Conservation (phyloP, 2,113 vertebrate genomes). For the Pseudolaguvia tuberculata region DNA sequence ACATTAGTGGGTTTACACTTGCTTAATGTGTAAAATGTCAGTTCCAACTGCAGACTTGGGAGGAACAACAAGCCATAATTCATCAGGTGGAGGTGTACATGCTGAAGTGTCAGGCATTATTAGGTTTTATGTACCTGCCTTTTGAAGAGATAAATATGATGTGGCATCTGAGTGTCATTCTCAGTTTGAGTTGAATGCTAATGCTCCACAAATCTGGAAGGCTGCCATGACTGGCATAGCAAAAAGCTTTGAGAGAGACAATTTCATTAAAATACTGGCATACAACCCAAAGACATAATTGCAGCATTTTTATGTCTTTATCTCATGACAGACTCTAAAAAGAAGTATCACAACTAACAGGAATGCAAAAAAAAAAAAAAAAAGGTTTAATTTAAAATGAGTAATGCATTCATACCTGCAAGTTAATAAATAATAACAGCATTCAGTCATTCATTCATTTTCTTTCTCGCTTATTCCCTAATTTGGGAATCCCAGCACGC, state of each 20-base stretch:
- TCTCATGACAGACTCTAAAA: constrained; percentile 27
- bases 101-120: constrained; percentile 41
- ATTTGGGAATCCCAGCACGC: no score
- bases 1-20: constrained; percentile 44
- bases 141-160: constrained; percentile 41
- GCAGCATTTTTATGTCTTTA: constrained; percentile 29
- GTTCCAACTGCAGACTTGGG: constrained; percentile 28
- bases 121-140: constrained; percentile 47
- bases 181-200: constrained; percentile 46
- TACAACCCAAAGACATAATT: constrained; percentile 20
- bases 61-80: constrained; percentile 50
- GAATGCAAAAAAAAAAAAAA: constrained; percentile 8
- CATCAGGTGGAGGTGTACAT: constrained; percentile 46
- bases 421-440: neutral
- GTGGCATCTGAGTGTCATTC: constrained; percentile 22
- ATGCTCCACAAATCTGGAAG: constrained; percentile 33
- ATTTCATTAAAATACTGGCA: constrained; percentile 24
- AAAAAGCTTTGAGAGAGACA: constrained; percentile 22
- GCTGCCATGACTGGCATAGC: constrained; percentile 21
- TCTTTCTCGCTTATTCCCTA: no score
- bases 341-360: neutral
- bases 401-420: neutral
- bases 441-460: no score
- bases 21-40: constrained; percentile 46
- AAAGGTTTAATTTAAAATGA: no score